Percentiles rank a stretch among this genome's conserved stretches.
Conservation (phyloP, 2,888 invertebrate species). For the Barypeithes pellucidus region DNA sequence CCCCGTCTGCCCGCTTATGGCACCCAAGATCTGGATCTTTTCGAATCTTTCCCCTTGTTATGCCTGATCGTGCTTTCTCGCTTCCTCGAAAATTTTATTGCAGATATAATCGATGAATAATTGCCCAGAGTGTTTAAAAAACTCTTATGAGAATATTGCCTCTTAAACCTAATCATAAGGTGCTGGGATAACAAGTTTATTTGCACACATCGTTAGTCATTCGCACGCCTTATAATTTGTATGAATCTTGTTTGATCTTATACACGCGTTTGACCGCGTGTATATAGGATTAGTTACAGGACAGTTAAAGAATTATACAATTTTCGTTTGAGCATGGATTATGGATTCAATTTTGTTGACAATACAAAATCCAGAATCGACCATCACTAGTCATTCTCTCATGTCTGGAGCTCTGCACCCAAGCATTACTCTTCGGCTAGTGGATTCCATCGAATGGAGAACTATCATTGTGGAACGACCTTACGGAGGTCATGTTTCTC, state of each 20-base stretch:
- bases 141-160: constrained; percentile 52
- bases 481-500: too few relatives aligned
- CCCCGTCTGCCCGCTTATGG: constrained; percentile 58
- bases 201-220: constrained; percentile 43
- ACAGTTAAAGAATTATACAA: too few relatives aligned
- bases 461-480: too few relatives aligned
- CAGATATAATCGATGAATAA: constrained; percentile 53
- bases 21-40: constrained; percentile 55
- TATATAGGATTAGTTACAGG: not conserved
- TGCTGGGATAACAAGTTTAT: constrained; percentile 49
- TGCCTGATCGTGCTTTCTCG: constrained; percentile 50
- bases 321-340: too few relatives aligned
- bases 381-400: too few relatives aligned
- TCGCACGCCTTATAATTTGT: constrained; percentile 24
- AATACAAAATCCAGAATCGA: too few relatives aligned
- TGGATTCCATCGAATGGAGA: too few relatives aligned
- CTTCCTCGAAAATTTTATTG: constrained; percentile 54
- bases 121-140: constrained; percentile 52
- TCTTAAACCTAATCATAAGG: constrained; percentile 48
- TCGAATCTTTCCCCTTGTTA: constrained; percentile 46
- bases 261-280: constrained; percentile 13
- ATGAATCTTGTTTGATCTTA: constrained; percentile 21
- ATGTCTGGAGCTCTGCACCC: too few relatives aligned
- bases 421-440: too few relatives aligned
- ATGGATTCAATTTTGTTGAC: too few relatives aligned